Evolutionary conservation across 2,888 invertebrate genomes (phyloP), one percentile per base, ranked within the genome.

Genomic region (Caenorhabditis sp.): DNA sequence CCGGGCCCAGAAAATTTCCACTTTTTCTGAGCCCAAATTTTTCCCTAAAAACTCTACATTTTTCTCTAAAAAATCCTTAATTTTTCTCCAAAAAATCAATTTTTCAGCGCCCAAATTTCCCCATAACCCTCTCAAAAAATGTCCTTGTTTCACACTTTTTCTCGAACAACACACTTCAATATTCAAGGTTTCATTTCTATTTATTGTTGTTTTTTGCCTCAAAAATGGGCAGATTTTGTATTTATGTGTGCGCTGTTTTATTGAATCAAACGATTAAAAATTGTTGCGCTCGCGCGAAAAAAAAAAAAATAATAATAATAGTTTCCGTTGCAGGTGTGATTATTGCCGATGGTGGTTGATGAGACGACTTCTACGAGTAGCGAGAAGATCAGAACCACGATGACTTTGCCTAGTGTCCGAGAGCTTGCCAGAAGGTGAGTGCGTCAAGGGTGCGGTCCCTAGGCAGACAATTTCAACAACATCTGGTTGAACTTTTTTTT

Each of bases 341-440:
- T 4, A 26, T 14, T n/a, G 23, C 55, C 23, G 23, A 59, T 59
- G 59, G 17, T 59, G 59, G 2, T 49, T 49, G 59, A 59, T 59
- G 59, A 59, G 14, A 31, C 59, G 49, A 62, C 50, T n/a, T 23
- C 54, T 21, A 62, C 50, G 23, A 26, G 27, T 27, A 60, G 60
- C 50, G 64, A 63, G 54, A 58, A 59, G 62, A 64, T 53, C 37
- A 54, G 53, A 37, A 67, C 63, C 10, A 58, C 5, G 53, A 72
- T 68, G 72, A 67, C 65, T 58, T 62, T 72, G 55, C 72, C 68
- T 14, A 72, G 53, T 55, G 72, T 72, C 14, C 67, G 61, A 50
- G 72, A 72, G 37, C 68, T 72, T 58, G 72, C 72, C 49, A 72
- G 68, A 55, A 61, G 72, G 72, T 72, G n/a, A n/a, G n/a, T n/a